phyloP scores from a whole-genome alignment of 1,140 invertebrate species.

The Ips typographus region DNA sequence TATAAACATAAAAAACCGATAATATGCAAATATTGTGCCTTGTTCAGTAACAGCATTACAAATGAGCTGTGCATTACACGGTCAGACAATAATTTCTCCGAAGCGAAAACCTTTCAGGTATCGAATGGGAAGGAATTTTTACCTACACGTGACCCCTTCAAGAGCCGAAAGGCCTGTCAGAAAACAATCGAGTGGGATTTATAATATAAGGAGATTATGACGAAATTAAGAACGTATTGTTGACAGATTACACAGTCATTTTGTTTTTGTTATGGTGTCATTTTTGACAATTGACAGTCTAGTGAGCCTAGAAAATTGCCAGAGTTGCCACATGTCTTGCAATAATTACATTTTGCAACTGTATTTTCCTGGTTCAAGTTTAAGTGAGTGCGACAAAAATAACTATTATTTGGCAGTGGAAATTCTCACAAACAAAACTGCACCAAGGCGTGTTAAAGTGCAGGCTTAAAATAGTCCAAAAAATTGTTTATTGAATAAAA shows the following conservation, averaged over 20 bases:
- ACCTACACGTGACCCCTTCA: conserved; percentile 2
- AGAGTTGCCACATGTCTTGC: too few species aligned
- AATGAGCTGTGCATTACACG: neutral
- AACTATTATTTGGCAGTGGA: too few species aligned
- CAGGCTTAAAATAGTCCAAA: too few species aligned
- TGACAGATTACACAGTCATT: conserved; percentile 19
- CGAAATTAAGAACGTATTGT: conserved; percentile 19
- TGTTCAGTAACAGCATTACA: neutral
- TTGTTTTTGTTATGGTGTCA: neutral
- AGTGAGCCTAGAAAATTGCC: too few species aligned
- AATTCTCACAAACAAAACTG: too few species aligned
- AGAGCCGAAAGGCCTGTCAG: conserved; percentile 13
- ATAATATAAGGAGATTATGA: neutral
- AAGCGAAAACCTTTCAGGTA: neutral
- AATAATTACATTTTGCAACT: too few species aligned
- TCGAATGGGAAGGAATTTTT: neutral
- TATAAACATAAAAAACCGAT: too few species aligned
- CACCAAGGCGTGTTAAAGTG: too few species aligned
- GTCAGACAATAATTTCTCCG: neutral
- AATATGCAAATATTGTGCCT: neutral
- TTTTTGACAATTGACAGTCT: neutral
- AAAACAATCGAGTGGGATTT: conserved; percentile 10
- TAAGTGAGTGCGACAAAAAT: too few species aligned
- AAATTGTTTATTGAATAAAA: too few species aligned
- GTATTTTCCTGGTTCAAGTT: too few species aligned